Evolutionary conservation across 1,140 invertebrate genomes (phyloP).

Genomic region (Medauroidea extradentata): DNA sequence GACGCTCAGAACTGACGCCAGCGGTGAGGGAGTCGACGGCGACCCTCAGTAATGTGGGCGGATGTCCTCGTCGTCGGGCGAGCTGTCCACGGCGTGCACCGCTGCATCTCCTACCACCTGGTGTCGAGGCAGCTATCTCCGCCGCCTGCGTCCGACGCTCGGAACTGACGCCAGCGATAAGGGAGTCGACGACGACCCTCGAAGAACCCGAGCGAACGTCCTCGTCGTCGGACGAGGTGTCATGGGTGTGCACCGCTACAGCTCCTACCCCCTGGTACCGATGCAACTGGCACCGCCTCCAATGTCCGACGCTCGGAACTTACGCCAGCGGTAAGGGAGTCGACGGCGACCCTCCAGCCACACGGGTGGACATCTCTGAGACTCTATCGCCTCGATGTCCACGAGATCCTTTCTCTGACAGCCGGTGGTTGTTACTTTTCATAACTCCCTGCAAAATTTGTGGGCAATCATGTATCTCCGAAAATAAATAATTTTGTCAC

Average conservation of each 20-base stretch:
- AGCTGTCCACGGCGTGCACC: background rate
- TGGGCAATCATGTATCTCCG: too few species aligned
- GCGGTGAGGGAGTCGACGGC: background rate
- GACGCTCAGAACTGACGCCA: background rate
- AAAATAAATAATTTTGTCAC: too few species aligned
- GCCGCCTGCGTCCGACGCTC: background rate
- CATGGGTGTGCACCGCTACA: slow-evolving; percentile 21
- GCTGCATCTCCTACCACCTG: slow-evolving; percentile 28
- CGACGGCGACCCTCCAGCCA: background rate
- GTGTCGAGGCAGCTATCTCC: slow-evolving; percentile 15
- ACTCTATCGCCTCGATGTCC: too few species aligned
- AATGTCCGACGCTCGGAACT: background rate
- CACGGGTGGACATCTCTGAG: too few species aligned
- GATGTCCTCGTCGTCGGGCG: too few species aligned
- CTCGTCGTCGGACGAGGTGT: too few species aligned
- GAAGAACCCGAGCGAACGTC: too few species aligned
- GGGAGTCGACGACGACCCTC: background rate
- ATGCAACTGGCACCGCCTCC: slow-evolving; percentile 6
- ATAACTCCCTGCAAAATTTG: too few species aligned
- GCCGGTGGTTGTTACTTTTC: too few species aligned
- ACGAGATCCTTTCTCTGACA: too few species aligned
- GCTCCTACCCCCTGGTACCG: slow-evolving; percentile 25
- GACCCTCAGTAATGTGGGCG: too few species aligned
- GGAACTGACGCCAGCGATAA: background rate
- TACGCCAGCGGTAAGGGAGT: background rate